Base-by-base conservation (phyloP, 2,113 vertebrate species). In the Gopherus flavomarginatus region DNA sequence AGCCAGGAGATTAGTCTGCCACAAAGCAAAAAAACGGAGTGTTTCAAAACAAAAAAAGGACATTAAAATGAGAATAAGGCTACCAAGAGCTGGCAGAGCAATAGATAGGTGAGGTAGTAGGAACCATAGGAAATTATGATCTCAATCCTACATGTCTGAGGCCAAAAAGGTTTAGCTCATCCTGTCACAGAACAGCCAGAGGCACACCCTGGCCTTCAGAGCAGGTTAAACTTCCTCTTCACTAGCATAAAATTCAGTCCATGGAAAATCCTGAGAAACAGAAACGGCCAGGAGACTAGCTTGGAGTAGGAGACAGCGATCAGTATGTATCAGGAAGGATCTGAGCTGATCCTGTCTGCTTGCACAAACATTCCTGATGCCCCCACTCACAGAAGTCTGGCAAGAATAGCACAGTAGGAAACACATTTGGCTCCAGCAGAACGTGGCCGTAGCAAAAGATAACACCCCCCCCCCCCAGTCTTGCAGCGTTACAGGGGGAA, bases 21-120 rank as follows among this genome's bases (percentile, higher is more conserved):
- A 0, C 31, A 49, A 31, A 44, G 0, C 11, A 8, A 11, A 44
- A 65, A 44, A 14, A 11, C 7, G 6, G 16, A 69, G 17, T 69
- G 65, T 38, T 16, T 22, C 19, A 14, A 11, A 44, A 80, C 22
- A 19, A 6, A 10, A 10, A 47, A 12, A 29, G 2, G 5, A 2
- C 9, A 54, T 44, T 3, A 26, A 52, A 4, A 22, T 7, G 14
- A 72, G 4, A 59, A 10, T 17, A 4, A 11, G 24, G 4, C 2
- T 47, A 14, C 0, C 6, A 24, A 6, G 4, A 49, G 22, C 5
- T 49, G 17, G 35, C 17, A 38, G 4, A 49, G 47, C 13, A 6
- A 2, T 6, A 26, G 0, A 44, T 3, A 4, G 2, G 10, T 3
- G 1, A 26, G 10, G 1, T 9, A 49, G 2, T 1, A 4, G 26